Base-by-base conservation (phyloP, 2,797 vertebrate species). In the Pogoniulus pusillus region DNA sequence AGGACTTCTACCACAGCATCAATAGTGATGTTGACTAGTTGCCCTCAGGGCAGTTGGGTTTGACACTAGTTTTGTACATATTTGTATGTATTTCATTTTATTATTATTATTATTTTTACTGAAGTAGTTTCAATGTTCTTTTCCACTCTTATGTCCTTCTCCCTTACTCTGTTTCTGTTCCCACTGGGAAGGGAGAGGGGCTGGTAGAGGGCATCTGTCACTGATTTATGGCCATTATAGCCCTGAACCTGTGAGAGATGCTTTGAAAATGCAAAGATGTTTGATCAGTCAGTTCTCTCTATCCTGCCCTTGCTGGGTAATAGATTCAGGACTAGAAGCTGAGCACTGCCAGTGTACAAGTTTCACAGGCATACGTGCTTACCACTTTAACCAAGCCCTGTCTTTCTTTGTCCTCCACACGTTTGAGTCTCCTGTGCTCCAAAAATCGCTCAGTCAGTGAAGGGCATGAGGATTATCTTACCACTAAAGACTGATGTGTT, bases 311-410 rank as follows among this genome's bases (percentile, higher is more conserved):
- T 87, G 22, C 10, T 15, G 41, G 32, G 7, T 16, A 34, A 8
- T 10, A 23, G 19, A 70, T 49, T 74, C 32, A 65, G 51, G 24
- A 69, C 5, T 35, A 84, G 39, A 64, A n/a, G 11, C 24, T 54
- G 41, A 88, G 39, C 29, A 16, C 20, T 12, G 4, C n/a, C 41
- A 35, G 4, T 15, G 30, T 9, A 27, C 10, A 66, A 16, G 7
- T 19, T 27, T 77, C 4, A 0, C 10, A 47, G 23, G 14, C 20
- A 13, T 27, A 60, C 0, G 1, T 30, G 5, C 24, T 51, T 63
- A n/a, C 13, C 32, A 10, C 37, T 83, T 64, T 77, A 74, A 70
- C 6, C 10, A 32, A 57, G 9, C 9, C 15, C 41, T 2, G 17
- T 12, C 30, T 57, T 16, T 39, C 55, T 66, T 85, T 65, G 9